These are phyloP conservation scores for Helleia helle DNA, from an alignment of 2,888 invertebrate species.

Conservation along the genomic window DNA sequence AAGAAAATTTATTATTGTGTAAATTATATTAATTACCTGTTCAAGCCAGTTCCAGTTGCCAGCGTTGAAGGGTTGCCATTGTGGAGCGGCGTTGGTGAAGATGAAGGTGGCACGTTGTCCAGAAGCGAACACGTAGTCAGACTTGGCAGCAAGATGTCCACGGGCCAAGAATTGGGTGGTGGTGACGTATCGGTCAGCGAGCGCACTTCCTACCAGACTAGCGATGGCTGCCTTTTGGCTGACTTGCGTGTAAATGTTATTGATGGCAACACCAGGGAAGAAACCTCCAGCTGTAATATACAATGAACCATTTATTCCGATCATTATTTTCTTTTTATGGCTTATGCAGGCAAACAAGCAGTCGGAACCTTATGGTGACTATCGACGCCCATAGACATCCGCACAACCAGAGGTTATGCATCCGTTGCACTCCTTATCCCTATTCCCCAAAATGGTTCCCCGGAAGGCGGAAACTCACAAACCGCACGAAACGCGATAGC, in stretches of 20 bases:
- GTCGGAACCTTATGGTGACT: no score
- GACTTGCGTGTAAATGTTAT: slow-evolving; percentile 50
- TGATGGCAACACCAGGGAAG: slow-evolving; percentile 54
- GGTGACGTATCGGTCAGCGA: slow-evolving; percentile 63
- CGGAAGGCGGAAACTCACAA: no score
- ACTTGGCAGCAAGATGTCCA: slow-evolving; percentile 71
- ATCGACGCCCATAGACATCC: no score
- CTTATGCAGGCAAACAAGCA: no score
- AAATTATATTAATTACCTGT: slow-evolving; percentile 24
- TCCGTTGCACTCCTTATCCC: no score
- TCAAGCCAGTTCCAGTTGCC: slow-evolving; percentile 64
- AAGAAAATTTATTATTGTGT: no score
- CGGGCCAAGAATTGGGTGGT: slow-evolving; percentile 52
- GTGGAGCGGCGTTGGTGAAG: slow-evolving; percentile 74
- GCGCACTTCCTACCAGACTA: slow-evolving; percentile 33
- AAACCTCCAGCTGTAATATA: slow-evolving; percentile 54
- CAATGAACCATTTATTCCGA: no score
- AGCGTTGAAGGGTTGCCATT: slow-evolving; percentile 73
- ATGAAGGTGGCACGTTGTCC: slow-evolving; percentile 71
- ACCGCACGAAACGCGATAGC: no score
- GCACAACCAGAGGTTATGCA: no score
- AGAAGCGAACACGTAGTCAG: slow-evolving; percentile 66
- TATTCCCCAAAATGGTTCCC: no score
- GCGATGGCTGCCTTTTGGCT: slow-evolving; percentile 43
- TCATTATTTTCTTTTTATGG: no score